Conservation (phyloP, 2,113 vertebrate species). For the Noctilio leporinus region DNA sequence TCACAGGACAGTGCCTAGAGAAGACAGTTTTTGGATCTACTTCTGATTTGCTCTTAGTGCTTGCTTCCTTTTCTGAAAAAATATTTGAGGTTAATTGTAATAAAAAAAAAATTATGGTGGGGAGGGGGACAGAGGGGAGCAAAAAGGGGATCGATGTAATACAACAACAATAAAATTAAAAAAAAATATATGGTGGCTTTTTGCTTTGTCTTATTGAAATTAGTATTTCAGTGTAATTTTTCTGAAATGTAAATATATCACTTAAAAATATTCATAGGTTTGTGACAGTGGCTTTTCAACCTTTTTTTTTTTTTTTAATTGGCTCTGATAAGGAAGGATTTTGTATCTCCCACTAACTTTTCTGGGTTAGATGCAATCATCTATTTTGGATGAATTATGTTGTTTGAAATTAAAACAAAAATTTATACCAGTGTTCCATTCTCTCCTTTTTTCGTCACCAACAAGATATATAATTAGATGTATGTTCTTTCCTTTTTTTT, state of each 20-base stretch:
- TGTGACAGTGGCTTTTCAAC: not conserved
- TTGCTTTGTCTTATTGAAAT: constrained; percentile 4
- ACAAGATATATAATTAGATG: not conserved
- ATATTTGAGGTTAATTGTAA: not conserved
- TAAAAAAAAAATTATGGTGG: no score
- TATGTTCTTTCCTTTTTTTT: not conserved
- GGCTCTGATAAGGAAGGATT: not conserved
- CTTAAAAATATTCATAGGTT: not conserved
- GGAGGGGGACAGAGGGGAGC: no score
- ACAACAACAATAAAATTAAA: no score
- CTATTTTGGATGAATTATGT: not conserved
- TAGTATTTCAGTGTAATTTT: not conserved
- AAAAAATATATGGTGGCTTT: not conserved
- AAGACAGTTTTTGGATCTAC: no score
- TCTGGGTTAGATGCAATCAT: not conserved
- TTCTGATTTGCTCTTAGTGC: no score
- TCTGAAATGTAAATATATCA: not conserved
- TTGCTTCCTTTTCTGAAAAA: constrained; percentile 5
- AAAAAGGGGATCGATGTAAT: no score
- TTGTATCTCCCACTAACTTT: not conserved
- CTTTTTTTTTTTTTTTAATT: not conserved
- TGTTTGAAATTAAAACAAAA: constrained; percentile 33
- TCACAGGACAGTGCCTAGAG: no score
- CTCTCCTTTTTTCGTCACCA: not conserved
- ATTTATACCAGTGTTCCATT: not conserved